Percentiles rank a stretch among this genome's conserved stretches.
Conservation (phyloP, 1,140 invertebrate genomes). For the Drosophila novamexicana region DNA sequence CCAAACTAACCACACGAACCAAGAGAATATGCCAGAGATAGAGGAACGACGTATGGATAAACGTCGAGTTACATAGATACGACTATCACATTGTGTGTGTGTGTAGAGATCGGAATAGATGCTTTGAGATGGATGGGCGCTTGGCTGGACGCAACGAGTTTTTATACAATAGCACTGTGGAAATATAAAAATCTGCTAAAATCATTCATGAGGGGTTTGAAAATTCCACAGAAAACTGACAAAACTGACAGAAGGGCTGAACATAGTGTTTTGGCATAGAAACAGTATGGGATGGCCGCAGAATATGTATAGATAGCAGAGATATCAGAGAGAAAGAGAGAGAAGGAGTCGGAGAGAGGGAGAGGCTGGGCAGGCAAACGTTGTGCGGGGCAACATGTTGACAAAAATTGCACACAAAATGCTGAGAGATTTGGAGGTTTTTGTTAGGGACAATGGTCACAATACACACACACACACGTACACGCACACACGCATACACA, state of each 20-base stretch:
- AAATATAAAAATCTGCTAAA: slow-evolving; percentile 76
- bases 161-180: slow-evolving; percentile 54
- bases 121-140: slow-evolving; percentile 66
- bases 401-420: slow-evolving; percentile 77
- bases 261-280: slow-evolving; percentile 26
- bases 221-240: slow-evolving; percentile 73
- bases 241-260: slow-evolving; percentile 57
- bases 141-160: slow-evolving; percentile 61
- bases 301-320: slow-evolving; percentile 1
- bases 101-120: slow-evolving; percentile 46
- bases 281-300: not conserved
- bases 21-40: slow-evolving; percentile 26
- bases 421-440: slow-evolving; percentile 45
- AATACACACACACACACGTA: slow-evolving; percentile 20
- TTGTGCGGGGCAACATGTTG: slow-evolving; percentile 68
- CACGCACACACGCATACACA: slow-evolving; percentile 12
- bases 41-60: slow-evolving; percentile 40
- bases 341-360: slow-evolving; percentile 13
- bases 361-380: slow-evolving; percentile 11
- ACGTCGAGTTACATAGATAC: slow-evolving; percentile 13
- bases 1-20: slow-evolving; percentile 73
- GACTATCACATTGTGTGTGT: not conserved
- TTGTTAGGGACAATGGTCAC: slow-evolving; percentile 69
- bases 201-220: slow-evolving; percentile 69
- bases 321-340: slow-evolving; percentile 10